Conservation (phyloP, 1,140 invertebrate species). For the Brachionus manjavacas region DNA sequence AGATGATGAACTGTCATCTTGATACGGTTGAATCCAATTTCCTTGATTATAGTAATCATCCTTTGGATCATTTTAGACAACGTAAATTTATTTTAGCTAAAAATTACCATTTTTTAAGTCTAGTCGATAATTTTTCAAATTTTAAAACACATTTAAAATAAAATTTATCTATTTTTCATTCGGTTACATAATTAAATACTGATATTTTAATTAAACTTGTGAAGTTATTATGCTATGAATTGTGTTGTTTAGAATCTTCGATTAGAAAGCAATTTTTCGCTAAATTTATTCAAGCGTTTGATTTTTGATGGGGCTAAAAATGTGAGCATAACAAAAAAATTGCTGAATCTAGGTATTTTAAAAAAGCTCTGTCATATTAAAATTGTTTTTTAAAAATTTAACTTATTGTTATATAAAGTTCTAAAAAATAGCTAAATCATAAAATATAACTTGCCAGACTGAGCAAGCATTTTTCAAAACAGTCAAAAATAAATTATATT, state of each 20-base stretch:
- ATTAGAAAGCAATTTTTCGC: neutral
- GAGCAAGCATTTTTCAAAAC: neutral
- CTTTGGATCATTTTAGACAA: neutral
- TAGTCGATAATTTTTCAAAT: neutral
- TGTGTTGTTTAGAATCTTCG: neutral
- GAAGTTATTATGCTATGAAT: neutral
- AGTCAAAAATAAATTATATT: neutral
- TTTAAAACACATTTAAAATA: neutral
- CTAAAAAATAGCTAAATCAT: neutral
- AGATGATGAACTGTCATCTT: neutral
- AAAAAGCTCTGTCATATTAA: neutral
- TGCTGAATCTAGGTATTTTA: neutral
- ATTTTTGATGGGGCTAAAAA: neutral
- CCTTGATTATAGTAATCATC: neutral
- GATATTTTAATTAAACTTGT: neutral
- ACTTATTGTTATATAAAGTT: neutral
- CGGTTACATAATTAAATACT: neutral
- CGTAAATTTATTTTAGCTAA: neutral
- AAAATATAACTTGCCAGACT: neutral
- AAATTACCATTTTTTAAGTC: neutral
- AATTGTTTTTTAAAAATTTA: neutral
- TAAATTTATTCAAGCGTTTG: neutral
- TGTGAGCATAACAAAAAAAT: neutral
- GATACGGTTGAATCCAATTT: conserved; percentile 10
- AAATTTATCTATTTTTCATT: neutral